Evolutionary conservation across 2,888 invertebrate species (phyloP), one percentile per base, ranked within the genome.

Genomic region (Chalcis sispes): DNA sequence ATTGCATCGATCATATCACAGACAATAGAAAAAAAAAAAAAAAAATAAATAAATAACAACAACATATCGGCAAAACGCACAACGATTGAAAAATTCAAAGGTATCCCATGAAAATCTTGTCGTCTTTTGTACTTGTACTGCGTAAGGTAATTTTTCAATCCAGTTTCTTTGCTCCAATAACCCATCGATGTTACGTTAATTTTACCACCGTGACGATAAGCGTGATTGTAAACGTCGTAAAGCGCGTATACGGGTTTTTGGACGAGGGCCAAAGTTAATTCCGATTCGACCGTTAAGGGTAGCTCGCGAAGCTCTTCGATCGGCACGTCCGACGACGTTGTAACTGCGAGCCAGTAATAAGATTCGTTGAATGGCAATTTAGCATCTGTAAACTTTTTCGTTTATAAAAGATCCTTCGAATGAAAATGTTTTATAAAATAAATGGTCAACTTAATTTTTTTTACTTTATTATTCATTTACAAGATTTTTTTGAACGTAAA

Each of bases 191-290:
- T 85, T 7, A 84, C 78, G 50, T 85, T 84, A 4, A 85, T 58
- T 10, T 73, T 75, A 13, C 80, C 83, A 2, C 84, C 84, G n/a
- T 86, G 86, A 25, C 81, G 82, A 77, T 83, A 82, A 67, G 84
- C 83, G 0, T 83, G 84, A 80, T 86, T 86, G 71, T 86, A 87
- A 10, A 85, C 80, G 23, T 87, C 87, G 65, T 83, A 84, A 29
- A 86, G 77, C 15, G 54, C 46, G 46, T 80, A 83, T 20, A 29
- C n/a, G 59, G 74, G 8, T 72, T 40, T 5, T 42, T 32, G 15
- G 65, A 56, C 18, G 1, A 78, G 32, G 23, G 82, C 83, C 40
- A 83, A 52, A 3, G 82, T 82, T 65, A 85, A 74, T 70, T 85
- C 85, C 1, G 83, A 82, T 1, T 81, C 84, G 32, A 86, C 72